phyloP scores from a whole-genome alignment of 2,113 vertebrate genomes.

The Menidia beryllina region DNA sequence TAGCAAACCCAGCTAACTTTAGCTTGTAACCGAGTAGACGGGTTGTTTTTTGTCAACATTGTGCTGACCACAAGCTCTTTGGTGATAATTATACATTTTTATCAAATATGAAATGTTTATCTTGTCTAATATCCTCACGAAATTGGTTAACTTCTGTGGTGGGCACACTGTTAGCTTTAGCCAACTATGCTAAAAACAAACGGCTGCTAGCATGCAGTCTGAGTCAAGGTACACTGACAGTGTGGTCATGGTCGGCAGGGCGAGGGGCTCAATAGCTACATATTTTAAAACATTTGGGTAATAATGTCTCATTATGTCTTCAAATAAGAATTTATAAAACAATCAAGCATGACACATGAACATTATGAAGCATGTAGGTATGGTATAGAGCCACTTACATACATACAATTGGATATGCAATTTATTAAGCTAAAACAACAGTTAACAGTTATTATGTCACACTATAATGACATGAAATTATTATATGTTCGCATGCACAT shows the following conservation, averaged over 20 bases:
- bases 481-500: too few relatives aligned
- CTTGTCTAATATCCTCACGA: rapidly evolving
- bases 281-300: too few relatives aligned
- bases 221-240: background rate
- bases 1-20: slow-evolving; percentile 26
- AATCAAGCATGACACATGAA: too few relatives aligned
- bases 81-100: background rate
- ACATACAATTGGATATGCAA: background rate
- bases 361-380: too few relatives aligned
- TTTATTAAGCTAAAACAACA: background rate
- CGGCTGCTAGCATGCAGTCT: background rate
- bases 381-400: background rate
- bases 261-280: background rate
- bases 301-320: too few relatives aligned
- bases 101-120: background rate
- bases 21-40: background rate
- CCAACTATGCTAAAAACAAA: slow-evolving; percentile 59
- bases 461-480: too few relatives aligned
- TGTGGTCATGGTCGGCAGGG: background rate
- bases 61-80: background rate
- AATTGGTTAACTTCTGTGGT: too few relatives aligned
- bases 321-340: too few relatives aligned
- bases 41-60: background rate
- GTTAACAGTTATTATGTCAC: background rate
- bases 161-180: background rate